Conservation (phyloP, 2,888 invertebrate species). For the Chaitophorus viminalis region DNA sequence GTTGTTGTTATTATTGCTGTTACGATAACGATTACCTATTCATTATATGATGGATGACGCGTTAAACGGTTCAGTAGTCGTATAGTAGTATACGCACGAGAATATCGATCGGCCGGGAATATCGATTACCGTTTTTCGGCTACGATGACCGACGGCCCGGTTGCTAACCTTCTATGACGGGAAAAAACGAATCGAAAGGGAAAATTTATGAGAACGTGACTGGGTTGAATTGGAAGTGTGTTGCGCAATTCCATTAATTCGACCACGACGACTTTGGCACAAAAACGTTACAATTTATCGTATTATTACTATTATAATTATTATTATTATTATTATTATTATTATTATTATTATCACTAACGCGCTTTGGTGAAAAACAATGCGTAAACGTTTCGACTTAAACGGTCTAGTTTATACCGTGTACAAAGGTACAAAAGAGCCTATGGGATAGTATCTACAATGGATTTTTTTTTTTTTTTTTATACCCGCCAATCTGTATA, state of each 20-base stretch:
- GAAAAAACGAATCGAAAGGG: constrained; percentile 37
- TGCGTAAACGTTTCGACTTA: not conserved
- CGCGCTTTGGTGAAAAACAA: not conserved
- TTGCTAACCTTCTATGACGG: constrained; percentile 23
- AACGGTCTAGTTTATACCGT: not conserved
- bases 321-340: too few species aligned
- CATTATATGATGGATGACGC: not conserved
- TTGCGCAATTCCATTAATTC: constrained; percentile 26
- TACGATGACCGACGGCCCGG: not conserved
- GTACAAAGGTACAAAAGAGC: too few species aligned
- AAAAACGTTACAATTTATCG: too few species aligned
- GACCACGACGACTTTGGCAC: not conserved
- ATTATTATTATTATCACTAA: too few species aligned
- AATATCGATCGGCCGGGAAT: not conserved
- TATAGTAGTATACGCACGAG: too few species aligned
- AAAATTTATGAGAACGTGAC: constrained; percentile 16
- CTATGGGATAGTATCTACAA: too few species aligned
- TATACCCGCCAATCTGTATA: too few species aligned
- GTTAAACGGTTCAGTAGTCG: not conserved
- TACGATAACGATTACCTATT: not conserved
- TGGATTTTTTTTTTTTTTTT: too few species aligned
- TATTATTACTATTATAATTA: too few species aligned
- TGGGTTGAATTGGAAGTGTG: not conserved
- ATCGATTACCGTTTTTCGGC: constrained; percentile 22
- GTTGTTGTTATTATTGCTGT: not conserved